Evolutionary conservation across 2,888 invertebrate species (phyloP).

Genomic region (Altica lythri): DNA sequence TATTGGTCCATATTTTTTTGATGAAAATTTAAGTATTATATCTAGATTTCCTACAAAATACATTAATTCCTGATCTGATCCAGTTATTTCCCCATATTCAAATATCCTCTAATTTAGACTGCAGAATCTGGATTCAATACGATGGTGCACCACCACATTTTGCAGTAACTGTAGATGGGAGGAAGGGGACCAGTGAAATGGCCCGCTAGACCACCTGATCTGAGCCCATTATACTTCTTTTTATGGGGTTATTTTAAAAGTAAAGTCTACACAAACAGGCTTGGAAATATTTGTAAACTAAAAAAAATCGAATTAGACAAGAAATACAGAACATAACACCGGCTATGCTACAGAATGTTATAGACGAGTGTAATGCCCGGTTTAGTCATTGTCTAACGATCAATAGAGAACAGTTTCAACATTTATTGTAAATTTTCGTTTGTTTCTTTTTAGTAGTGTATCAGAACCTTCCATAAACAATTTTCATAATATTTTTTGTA

Average conservation of each 20-base stretch:
- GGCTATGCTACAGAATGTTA: slow-evolving; percentile 2
- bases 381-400: not conserved
- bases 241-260: not conserved
- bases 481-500: too few relatives aligned
- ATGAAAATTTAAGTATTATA: too few relatives aligned
- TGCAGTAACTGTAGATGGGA: too few relatives aligned
- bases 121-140: not conserved
- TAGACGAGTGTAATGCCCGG: too few relatives aligned
- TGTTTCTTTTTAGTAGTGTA: not conserved
- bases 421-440: not conserved
- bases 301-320: not conserved
- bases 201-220: too few relatives aligned
- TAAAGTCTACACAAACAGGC: slow-evolving; percentile 1
- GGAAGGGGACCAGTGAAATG: too few relatives aligned
- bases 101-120: not conserved
- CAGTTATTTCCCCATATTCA: not conserved
- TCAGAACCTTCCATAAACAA: too few relatives aligned
- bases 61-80: not conserved
- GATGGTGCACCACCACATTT: too few relatives aligned
- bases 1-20: slow-evolving; percentile 5
- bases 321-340: not conserved
- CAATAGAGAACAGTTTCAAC: not conserved
- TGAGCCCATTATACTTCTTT: not conserved
- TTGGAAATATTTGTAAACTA: not conserved
- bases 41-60: not conserved